Evolutionary conservation across 2,888 invertebrate genomes (phyloP).

Genomic region (Polymixis lichenea): DNA sequence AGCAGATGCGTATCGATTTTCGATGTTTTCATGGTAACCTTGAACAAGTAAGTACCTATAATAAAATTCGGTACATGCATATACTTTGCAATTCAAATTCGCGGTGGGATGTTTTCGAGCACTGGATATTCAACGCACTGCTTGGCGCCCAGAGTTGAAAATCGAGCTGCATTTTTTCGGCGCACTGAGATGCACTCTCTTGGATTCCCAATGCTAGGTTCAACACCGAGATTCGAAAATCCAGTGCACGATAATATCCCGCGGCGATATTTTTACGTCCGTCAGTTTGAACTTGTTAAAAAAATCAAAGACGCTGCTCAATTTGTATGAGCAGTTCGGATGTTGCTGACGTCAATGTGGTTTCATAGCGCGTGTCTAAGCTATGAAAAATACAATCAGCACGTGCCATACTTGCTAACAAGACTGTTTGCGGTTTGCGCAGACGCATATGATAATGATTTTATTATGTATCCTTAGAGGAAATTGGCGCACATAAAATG

Average conservation of each 20-base stretch:
- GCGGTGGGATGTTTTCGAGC: too few species aligned
- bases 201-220: too few species aligned
- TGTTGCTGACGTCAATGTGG: conserved; percentile 67
- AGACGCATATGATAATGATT: conserved; percentile 25
- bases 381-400: conserved; percentile 48
- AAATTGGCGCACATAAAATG: conserved; percentile 34
- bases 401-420: conserved; percentile 71
- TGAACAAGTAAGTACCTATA: neutral
- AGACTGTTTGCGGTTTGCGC: conserved; percentile 65
- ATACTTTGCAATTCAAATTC: conserved; percentile 45
- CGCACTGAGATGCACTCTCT: too few species aligned
- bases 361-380: conserved; percentile 56
- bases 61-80: conserved; percentile 17
- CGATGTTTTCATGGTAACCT: conserved; percentile 26
- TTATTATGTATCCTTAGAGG: conserved; percentile 52
- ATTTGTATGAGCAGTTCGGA: conserved; percentile 21
- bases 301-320: conserved; percentile 34
- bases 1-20: conserved; percentile 11
- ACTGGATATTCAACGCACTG: too few species aligned
- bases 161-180: too few species aligned
- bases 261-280: too few species aligned
- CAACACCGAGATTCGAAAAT: too few species aligned
- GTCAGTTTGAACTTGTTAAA: neutral
- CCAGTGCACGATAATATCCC: too few species aligned
- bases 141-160: too few species aligned